Conservation (phyloP, 2,113 vertebrate species). For the Notiomystis cincta region DNA sequence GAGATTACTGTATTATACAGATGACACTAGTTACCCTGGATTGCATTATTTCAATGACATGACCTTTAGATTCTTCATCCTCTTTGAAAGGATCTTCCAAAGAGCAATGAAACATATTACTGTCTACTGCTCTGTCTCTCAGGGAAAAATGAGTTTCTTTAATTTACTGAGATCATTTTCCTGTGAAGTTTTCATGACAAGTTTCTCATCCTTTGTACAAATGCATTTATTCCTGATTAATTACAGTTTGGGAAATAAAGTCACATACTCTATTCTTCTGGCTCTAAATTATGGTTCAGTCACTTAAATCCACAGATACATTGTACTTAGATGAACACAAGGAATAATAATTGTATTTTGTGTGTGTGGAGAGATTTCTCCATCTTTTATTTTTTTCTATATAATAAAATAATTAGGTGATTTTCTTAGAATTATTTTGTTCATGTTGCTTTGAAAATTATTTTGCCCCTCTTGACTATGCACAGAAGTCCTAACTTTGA, state of each 20-base stretch:
- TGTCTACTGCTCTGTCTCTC: neutral
- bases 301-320: neutral
- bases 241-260: neutral
- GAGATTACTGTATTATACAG: neutral
- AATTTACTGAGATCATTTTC: slow-evolving; percentile 35
- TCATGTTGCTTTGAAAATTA: neutral
- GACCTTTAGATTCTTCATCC: slow-evolving; percentile 47
- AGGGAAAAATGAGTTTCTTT: slow-evolving; percentile 10
- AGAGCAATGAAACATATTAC: slow-evolving; percentile 16
- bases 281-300: neutral
- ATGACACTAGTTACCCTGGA: neutral
- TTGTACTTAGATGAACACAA: neutral
- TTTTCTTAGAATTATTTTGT: neutral
- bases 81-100: slow-evolving; percentile 12
- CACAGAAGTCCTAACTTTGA: neutral
- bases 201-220: slow-evolving; percentile 23
- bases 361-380: neutral
- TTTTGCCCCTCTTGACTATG: neutral
- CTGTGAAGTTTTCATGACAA: neutral
- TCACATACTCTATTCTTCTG: neutral
- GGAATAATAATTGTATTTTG: neutral
- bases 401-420: neutral
- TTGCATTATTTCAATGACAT: slow-evolving; percentile 33
- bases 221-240: slow-evolving; percentile 27
- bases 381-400: neutral